phyloP scores from a whole-genome alignment of 2,113 vertebrate genomes.

The Columba livia region DNA sequence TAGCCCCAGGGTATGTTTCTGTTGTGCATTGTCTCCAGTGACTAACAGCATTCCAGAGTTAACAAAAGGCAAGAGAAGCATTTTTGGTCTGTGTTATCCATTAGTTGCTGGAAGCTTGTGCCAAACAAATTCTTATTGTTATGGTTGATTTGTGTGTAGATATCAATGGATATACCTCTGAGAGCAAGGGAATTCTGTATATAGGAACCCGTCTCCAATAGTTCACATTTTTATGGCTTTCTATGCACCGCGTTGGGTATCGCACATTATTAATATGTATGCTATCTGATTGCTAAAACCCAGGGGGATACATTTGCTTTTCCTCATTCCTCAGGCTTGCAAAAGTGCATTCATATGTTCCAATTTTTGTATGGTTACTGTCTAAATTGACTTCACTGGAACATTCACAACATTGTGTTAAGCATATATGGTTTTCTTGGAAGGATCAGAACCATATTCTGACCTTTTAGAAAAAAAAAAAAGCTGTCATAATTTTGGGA shows the following conservation, averaged over 20 bases:
- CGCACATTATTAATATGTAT: not conserved
- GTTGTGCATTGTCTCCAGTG: constrained; percentile 51
- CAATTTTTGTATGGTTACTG: not conserved
- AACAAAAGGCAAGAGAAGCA: constrained; percentile 56
- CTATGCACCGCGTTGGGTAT: not conserved
- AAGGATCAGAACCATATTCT: not conserved
- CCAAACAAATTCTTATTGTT: constrained; percentile 62
- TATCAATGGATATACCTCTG: constrained; percentile 30
- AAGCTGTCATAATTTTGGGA: not conserved
- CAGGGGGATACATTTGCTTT: constrained; percentile 1
- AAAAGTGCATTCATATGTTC: constrained; percentile 19
- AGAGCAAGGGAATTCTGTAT: constrained; percentile 13
- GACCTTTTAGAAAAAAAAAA: not conserved
- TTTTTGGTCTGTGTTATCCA: constrained; percentile 61
- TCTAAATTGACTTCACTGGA: not conserved
- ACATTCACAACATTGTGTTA: not conserved
- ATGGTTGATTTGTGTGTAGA: constrained; percentile 38
- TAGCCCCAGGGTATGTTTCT: constrained; percentile 26
- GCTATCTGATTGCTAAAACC: constrained; percentile 27
- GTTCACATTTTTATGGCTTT: not conserved
- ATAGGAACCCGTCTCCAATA: not conserved
- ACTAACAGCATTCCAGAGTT: constrained; percentile 43
- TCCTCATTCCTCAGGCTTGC: constrained; percentile 6
- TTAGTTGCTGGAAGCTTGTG: constrained; percentile 56
- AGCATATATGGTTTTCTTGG: not conserved